A percentile compares a stretch with the other conserved stretches of the same genome.
Conservation (phyloP, 30 jellyfish, hydroid and myxozoan species). For the Aurelia sp. region DNA sequence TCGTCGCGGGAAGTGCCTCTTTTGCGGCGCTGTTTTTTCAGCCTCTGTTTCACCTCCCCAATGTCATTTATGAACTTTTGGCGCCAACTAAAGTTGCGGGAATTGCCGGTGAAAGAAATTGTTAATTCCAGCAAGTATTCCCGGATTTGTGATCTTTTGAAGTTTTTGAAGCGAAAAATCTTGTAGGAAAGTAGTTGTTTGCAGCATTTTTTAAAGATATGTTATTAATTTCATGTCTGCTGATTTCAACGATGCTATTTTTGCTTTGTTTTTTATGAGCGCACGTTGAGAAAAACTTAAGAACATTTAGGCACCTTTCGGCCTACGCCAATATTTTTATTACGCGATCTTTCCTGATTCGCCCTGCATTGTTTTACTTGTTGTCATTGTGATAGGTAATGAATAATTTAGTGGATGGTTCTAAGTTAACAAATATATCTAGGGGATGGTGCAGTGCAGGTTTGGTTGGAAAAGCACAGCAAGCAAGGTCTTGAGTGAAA, state of each 20-base stretch:
- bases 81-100: conserved; percentile 18
- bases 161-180: neutral
- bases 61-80: neutral
- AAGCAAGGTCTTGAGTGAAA: too few relatives aligned
- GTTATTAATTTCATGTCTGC: conserved; percentile 4
- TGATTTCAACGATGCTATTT: neutral
- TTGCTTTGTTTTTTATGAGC: conserved; percentile 1
- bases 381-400: neutral
- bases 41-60: conserved; percentile 5
- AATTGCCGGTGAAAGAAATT: conserved; percentile 17
- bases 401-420: neutral
- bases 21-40: conserved; percentile 25
- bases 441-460: too few relatives aligned
- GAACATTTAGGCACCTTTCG: neutral
- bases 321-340: neutral
- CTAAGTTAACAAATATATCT: neutral
- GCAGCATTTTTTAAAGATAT: conserved; percentile 2
- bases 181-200: neutral
- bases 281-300: conserved; percentile 6
- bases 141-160: neutral
- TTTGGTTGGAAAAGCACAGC: too few relatives aligned
- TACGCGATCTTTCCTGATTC: neutral
- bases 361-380: neutral
- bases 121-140: neutral
- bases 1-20: neutral